A percentile compares a stretch with the other conserved stretches of the same genome.
Conservation (phyloP, 2,888 invertebrate genomes). For the Hylaea fasciaria region DNA sequence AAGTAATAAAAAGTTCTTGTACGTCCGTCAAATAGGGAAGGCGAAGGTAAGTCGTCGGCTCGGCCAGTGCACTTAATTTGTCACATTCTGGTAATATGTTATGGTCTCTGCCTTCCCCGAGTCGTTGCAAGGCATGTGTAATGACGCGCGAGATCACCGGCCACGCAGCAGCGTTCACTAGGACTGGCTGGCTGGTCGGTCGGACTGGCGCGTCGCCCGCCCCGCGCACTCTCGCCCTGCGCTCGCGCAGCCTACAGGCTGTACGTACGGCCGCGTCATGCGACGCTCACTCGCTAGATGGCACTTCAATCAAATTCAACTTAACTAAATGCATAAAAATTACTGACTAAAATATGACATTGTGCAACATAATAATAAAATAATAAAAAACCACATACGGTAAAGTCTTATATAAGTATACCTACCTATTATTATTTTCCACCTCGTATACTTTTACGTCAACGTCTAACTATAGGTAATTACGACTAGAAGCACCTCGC, state of each 20-base stretch:
- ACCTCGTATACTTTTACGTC: too few relatives aligned
- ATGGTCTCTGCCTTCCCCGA: slow-evolving; percentile 69
- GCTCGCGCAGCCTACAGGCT: slow-evolving; percentile 7
- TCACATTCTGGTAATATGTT: slow-evolving; percentile 80
- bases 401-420: too few relatives aligned
- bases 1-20: slow-evolving; percentile 76
- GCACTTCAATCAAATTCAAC: neutral
- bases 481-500: too few relatives aligned
- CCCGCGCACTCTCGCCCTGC: slow-evolving; percentile 6
- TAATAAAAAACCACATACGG: too few relatives aligned
- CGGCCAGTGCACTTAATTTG: slow-evolving; percentile 68
- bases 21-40: slow-evolving; percentile 66
- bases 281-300: slow-evolving; percentile 9
- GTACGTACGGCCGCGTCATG: neutral
- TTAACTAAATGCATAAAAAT: too few relatives aligned
- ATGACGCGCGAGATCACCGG: slow-evolving; percentile 65
- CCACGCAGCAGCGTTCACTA: slow-evolving; percentile 64
- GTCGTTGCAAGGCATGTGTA: slow-evolving; percentile 59
- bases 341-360: too few relatives aligned
- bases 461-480: too few relatives aligned
- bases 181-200: slow-evolving; percentile 48
- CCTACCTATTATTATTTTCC: too few relatives aligned
- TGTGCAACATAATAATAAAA: too few relatives aligned
- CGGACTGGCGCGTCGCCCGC: neutral
- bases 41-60: slow-evolving; percentile 71